phyloP scores from a whole-genome alignment of 2,888 invertebrate species.

The Diabrotica balteata region DNA sequence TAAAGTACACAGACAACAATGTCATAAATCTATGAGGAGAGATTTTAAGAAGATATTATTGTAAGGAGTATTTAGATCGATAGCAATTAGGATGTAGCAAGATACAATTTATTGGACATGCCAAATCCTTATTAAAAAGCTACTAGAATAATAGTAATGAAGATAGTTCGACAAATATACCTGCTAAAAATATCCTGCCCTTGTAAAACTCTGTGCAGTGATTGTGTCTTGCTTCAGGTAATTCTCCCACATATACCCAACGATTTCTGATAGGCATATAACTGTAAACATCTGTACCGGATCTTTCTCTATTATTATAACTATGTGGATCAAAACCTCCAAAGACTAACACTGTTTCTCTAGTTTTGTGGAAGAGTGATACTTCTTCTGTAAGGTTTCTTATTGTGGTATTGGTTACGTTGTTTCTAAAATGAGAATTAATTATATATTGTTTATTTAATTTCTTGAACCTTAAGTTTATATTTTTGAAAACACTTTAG shows the following conservation, averaged over 20 bases:
- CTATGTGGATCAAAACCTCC: slow-evolving; percentile 74
- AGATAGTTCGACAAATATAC: slow-evolving; percentile 51
- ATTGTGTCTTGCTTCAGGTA: slow-evolving; percentile 75
- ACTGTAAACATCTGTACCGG: slow-evolving; percentile 68
- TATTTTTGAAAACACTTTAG: no score
- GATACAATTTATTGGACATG: no score
- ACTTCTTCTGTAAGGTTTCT: slow-evolving; percentile 40
- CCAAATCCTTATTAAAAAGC: neutral
- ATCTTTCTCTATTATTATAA: slow-evolving; percentile 65
- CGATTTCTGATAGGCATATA: slow-evolving; percentile 68
- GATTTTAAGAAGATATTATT: no score
- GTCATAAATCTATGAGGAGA: no score
- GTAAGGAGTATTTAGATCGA: no score
- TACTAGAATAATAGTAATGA: neutral
- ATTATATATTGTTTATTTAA: no score
- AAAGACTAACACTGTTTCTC: slow-evolving; percentile 70
- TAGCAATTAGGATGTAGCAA: no score
- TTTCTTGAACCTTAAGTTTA: no score
- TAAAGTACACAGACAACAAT: no score
- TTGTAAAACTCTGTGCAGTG: slow-evolving; percentile 71
- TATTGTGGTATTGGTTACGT: neutral
- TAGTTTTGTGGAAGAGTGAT: slow-evolving; percentile 35
- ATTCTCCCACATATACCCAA: slow-evolving; percentile 73
- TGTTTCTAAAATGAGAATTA: slow-evolving; percentile 9
- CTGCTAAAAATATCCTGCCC: slow-evolving; percentile 72